phyloP scores from a whole-genome alignment of 2,113 vertebrate genomes.

The Seriola quinqueradiata region DNA sequence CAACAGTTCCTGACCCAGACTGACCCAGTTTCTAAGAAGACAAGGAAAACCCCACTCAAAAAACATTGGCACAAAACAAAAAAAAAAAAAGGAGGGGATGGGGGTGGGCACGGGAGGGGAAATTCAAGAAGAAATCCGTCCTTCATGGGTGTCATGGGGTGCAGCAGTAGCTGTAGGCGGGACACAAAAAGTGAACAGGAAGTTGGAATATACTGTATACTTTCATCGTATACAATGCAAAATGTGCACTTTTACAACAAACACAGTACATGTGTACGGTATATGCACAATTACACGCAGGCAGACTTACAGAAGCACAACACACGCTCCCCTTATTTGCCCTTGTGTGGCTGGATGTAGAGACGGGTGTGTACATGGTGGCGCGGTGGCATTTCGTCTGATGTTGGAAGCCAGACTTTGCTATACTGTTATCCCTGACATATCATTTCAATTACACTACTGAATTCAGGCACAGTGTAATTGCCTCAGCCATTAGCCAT shows the following conservation, averaged over 20 bases:
- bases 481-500: slow-evolving; percentile 61
- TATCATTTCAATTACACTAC: slow-evolving; percentile 62
- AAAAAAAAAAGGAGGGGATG: slow-evolving; percentile 33
- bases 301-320: slow-evolving; percentile 8
- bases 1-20: slow-evolving; percentile 57
- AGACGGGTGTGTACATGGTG: slow-evolving; percentile 37
- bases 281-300: not conserved
- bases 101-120: not conserved
- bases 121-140: slow-evolving; percentile 29
- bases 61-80: slow-evolving; percentile 40
- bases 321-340: slow-evolving; percentile 11
- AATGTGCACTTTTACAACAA: not conserved
- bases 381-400: slow-evolving; percentile 31
- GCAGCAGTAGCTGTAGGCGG: slow-evolving; percentile 12
- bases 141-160: not conserved
- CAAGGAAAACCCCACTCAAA: slow-evolving; percentile 69
- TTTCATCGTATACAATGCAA: not conserved
- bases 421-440: slow-evolving; percentile 54
- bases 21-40: slow-evolving; percentile 47
- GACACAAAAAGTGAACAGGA: slow-evolving; percentile 37
- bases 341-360: slow-evolving; percentile 11
- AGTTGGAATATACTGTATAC: not conserved
- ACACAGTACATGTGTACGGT: not conserved
- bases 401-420: slow-evolving; percentile 45
- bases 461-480: slow-evolving; percentile 63